Base-by-base conservation (phyloP, 2,113 vertebrate species). In the Dasyprocta punctata region DNA sequence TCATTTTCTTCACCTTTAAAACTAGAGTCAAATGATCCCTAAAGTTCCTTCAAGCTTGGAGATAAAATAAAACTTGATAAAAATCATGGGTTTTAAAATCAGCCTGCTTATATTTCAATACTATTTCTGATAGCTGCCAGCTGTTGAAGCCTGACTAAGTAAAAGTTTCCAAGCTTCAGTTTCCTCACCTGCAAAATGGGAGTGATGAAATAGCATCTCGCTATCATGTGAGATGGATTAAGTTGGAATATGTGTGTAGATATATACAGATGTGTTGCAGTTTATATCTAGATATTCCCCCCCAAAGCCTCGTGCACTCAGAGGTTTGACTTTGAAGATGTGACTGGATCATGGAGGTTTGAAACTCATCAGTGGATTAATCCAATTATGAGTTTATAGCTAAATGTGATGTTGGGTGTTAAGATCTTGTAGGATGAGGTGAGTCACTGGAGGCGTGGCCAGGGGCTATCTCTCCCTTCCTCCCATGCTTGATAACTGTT, bases 1-100 rank as follows among this genome's bases (percentile, higher is more conserved):
- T 94, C 22, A 80, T 86, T 95, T 94, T 82, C 26, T 47, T 75
- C 54, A 92, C n/a, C 63, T 95, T 4, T 92, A 54, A 89, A 96
- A 67, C 73, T 92, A 90, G 28, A 69, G 17, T n/a, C 71, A 20
- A 95, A 54, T 92, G 14, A 87, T 56, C 49, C n/a, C 28, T 77
- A 85, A 86, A 28, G 5, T 94, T 7, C 19, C 36, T 94, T 95
- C n/a, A 41, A 83, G 7, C 20, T 89, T 6, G 20, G 67, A 85
- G 73, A 78, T 63, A 89, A 92, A 95, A 85, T 65, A 69, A 49
- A 83, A 71, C 1, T 92, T 49, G 28, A 8, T 86, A 71, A 97
- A 65, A 93, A 54, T 49, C 24, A 38, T n/a, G 16, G 7, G 6
- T 91, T 90, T 96, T 91, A 47, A 97, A 87, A 71, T 93, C 65